phyloP scores from a whole-genome alignment of 2,797 vertebrate genomes.

The Anisognathus igniventris region DNA sequence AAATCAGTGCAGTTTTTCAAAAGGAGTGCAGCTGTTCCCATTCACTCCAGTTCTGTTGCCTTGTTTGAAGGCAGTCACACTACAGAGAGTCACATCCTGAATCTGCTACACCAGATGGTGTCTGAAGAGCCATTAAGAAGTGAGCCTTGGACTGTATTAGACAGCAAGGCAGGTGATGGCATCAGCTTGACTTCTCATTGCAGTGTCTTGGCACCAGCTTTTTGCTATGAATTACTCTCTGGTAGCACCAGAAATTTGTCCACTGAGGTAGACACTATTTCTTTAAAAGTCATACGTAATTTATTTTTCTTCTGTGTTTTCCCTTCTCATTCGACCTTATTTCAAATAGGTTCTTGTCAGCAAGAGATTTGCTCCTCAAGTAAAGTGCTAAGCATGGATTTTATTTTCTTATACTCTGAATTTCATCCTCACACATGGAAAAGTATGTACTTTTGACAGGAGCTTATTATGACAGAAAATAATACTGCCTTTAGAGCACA shows the following conservation, averaged over 20 bases:
- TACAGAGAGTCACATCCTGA: background rate
- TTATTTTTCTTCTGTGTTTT: background rate
- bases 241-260: background rate
- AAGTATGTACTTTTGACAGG: background rate
- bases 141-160: background rate
- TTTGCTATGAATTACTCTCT: background rate
- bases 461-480: background rate
- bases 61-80: background rate
- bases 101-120: background rate
- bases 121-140: background rate
- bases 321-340: background rate
- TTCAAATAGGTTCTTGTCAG: background rate
- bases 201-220: background rate
- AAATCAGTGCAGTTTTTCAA: background rate
- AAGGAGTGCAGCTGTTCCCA: background rate
- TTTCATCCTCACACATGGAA: background rate
- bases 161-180: background rate
- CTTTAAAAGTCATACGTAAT: background rate
- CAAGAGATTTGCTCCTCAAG: background rate
- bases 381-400: background rate
- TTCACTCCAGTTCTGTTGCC: background rate
- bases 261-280: background rate
- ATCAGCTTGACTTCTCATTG: background rate
- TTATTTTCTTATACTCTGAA: background rate
- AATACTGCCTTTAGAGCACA: background rate